A percentile compares a stretch with the other conserved stretches of the same genome.
These are phyloP conservation scores for Bellardia bayeri DNA, from an alignment of 2,888 invertebrate species.

Conservation along the genomic window DNA sequence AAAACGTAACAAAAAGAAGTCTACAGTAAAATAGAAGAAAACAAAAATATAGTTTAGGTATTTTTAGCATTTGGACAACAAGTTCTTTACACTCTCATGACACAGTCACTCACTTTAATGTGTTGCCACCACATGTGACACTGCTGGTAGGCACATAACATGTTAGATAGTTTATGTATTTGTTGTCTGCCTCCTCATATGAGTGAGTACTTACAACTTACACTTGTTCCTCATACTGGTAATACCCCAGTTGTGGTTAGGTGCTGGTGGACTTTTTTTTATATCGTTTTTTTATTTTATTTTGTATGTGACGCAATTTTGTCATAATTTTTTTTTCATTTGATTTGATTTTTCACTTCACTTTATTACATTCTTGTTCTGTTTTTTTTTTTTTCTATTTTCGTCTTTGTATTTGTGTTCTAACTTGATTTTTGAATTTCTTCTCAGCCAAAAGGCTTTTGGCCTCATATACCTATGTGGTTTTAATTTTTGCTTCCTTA, in stretches of 20 bases:
- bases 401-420: constrained; percentile 14
- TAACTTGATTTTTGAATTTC: constrained; percentile 35
- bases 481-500: constrained; percentile 63
- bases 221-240: constrained; percentile 33
- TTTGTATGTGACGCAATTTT: constrained; percentile 47
- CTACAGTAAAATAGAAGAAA: background rate
- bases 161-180: background rate
- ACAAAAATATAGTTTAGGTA: constrained; percentile 32
- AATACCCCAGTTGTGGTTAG: constrained; percentile 8
- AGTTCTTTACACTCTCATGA: constrained; percentile 72
- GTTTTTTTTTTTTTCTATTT: background rate
- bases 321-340: constrained; percentile 35
- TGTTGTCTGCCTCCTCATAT: background rate
- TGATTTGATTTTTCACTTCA: constrained; percentile 26
- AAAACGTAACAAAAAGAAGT: background rate
- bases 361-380: constrained; percentile 31
- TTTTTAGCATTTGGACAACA: constrained; percentile 63
- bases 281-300: background rate
- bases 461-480: constrained; percentile 46
- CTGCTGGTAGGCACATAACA: background rate
- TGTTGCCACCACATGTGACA: background rate
- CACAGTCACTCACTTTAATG: constrained; percentile 69
- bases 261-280: constrained; percentile 10
- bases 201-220: constrained; percentile 27
- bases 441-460: constrained; percentile 40